A percentile compares a stretch with the other conserved stretches of the same genome.
phyloP scores from a whole-genome alignment of 37 sponge, comb jelly and placozoan species.

The Sycon ciliatum region DNA sequence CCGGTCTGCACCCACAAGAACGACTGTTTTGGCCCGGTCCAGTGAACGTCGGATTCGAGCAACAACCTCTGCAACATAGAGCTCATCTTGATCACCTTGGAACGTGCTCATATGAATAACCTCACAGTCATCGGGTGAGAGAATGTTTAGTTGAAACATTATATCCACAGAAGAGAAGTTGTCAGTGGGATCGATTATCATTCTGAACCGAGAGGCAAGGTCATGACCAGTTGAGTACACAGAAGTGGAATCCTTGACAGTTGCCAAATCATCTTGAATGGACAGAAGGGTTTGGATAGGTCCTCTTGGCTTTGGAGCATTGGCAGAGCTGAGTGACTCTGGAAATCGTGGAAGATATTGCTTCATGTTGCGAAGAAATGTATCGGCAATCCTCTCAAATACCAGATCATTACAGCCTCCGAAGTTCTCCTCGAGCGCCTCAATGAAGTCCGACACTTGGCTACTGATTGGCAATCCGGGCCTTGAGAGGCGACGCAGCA shows the following conservation, averaged over 20 bases:
- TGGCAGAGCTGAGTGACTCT: too few species aligned
- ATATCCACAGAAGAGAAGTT: neutral
- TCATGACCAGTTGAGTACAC: neutral
- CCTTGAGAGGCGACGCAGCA: too few species aligned
- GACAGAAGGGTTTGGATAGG: too few species aligned
- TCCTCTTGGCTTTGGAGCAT: too few species aligned
- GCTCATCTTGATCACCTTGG: neutral
- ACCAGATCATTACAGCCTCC: neutral
- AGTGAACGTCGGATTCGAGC: neutral
- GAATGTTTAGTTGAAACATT: neutral
- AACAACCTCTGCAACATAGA: neutral
- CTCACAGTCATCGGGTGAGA: neutral
- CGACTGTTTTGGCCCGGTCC: neutral
- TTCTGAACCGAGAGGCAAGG: neutral
- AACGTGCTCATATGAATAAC: neutral
- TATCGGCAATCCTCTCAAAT: neutral
- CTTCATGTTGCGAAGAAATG: neutral
- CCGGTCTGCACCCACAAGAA: neutral
- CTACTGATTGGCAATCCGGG: too few species aligned
- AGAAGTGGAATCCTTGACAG: too few species aligned
- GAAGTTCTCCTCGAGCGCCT: neutral
- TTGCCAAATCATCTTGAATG: too few species aligned
- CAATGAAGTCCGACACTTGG: too few species aligned
- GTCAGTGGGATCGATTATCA: neutral
- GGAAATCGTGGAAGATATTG: too few species aligned